phyloP scores from a whole-genome alignment of 2,888 invertebrate genomes.

The Archaeoteleia sp. region DNA sequence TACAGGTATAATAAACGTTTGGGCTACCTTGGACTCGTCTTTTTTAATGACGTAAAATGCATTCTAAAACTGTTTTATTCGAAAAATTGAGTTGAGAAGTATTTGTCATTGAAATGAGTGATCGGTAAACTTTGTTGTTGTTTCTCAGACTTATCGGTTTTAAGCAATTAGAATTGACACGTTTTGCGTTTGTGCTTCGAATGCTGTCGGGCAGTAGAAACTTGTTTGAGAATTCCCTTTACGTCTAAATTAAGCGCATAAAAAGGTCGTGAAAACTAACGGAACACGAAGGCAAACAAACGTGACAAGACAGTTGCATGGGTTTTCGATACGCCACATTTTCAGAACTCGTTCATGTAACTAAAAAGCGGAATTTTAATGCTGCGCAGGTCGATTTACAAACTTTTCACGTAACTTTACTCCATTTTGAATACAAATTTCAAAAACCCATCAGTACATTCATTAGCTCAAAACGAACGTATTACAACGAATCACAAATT shows the following conservation, averaged over 20 bases:
- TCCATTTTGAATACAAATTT: conserved; percentile 27
- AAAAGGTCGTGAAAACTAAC: conserved; percentile 10
- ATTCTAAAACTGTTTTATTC: too few relatives aligned
- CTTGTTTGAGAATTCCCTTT: conserved; percentile 4
- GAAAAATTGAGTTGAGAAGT: too few relatives aligned
- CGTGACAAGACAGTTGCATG: conserved; percentile 15
- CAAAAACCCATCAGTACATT: conserved; percentile 16
- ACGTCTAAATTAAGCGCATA: conserved; percentile 17
- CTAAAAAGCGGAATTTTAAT: conserved; percentile 21
- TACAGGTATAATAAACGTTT: too few relatives aligned
- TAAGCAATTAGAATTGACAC: too few relatives aligned
- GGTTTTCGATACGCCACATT: conserved; percentile 10
- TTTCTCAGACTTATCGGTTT: too few relatives aligned
- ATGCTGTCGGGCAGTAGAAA: conserved; percentile 19
- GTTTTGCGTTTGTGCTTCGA: conserved; percentile 17
- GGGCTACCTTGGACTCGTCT: too few relatives aligned
- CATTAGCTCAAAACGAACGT: conserved; percentile 17
- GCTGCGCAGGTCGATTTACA: conserved; percentile 17
- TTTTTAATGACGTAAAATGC: too few relatives aligned
- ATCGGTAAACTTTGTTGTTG: too few relatives aligned
- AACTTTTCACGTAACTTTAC: conserved; percentile 26
- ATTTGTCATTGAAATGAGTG: too few relatives aligned
- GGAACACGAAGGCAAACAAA: conserved; percentile 13
- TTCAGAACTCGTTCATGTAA: conserved; percentile 11
- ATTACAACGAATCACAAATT: too few relatives aligned